phyloP scores from a whole-genome alignment of 2,113 vertebrate genomes.

The Apistogramma diplotaenia region DNA sequence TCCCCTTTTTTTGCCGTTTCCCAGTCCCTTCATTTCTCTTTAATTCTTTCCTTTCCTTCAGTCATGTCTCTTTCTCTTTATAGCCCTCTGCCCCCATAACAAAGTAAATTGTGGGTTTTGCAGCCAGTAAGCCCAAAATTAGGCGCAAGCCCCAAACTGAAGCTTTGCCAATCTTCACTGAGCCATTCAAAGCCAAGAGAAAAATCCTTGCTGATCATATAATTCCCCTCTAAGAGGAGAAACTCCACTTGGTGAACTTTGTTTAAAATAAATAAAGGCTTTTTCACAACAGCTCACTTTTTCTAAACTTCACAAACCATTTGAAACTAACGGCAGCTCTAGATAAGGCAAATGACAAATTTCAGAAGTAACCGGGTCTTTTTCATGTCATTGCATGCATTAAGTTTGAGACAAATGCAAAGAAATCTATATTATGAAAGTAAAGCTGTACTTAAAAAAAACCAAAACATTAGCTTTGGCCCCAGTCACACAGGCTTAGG shows the following conservation, averaged over 20 bases:
- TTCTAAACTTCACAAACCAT: background rate
- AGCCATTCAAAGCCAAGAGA: constrained; percentile 53
- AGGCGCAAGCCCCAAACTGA: constrained; percentile 44
- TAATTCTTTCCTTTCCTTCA: constrained; percentile 7
- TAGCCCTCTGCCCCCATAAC: background rate
- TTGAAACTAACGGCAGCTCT: background rate
- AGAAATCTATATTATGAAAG: background rate
- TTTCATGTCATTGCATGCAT: background rate
- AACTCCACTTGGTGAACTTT: background rate
- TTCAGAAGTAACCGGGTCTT: background rate
- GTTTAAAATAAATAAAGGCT: constrained; percentile 3
- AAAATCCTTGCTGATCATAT: constrained; percentile 19
- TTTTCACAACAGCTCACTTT: background rate
- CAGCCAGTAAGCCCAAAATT: constrained; percentile 67
- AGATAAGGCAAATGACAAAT: background rate
- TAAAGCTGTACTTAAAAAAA: background rate
- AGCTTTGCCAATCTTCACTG: constrained; percentile 34
- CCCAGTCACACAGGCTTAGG: background rate
- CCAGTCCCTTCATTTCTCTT: constrained; percentile 31
- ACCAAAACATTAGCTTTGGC: background rate
- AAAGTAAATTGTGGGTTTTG: constrained; percentile 70
- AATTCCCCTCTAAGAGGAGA: constrained; percentile 7
- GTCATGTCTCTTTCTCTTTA: constrained; percentile 9
- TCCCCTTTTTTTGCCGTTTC: constrained; percentile 46
- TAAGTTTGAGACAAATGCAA: background rate